Base-by-base conservation (phyloP, 2,888 invertebrate species). In the Iselma pallidipennis region DNA sequence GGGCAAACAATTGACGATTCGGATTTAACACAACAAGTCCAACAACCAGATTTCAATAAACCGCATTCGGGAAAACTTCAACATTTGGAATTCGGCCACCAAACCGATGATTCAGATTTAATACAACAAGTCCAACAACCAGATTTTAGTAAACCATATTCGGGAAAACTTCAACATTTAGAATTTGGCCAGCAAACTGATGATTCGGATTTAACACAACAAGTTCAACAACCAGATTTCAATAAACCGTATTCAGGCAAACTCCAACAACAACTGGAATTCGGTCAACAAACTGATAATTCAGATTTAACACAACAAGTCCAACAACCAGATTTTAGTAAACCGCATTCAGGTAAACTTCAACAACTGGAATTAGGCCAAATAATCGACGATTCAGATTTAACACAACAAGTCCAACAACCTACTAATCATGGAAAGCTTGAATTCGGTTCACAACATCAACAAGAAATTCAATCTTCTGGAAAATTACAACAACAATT, bases 1-100 rank as follows among this genome's bases (percentile, higher is more conserved):
- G 66, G 57, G 6, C 70, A 76, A 29, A 71, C 74, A 37, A 69
- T 60, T 25, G 60, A 65, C 14, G 68, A 66, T 29, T 29, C 7
- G 7, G 29, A 29, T 29, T 29, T 29, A 9, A 29, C 2, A 29
- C 29, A 29, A 29, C 29, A 9, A 29, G 10, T 29, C 4, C 9
- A 29, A 29, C 29, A 29, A 29, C 3, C 29, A 3, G 7, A n/a
- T n/a, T n/a, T 29, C 7, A 9, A 9, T 9, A 6, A 29, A 7
- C 29, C 29, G 7, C 6, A 9, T 6, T 6, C 6, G 10, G 5
- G 5, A 29, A 29, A 7, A 29, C 7, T 9, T 6, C 29, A 29
- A 29, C 29, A 9, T 6, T 4, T 29, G 7, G 42, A 50, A 50
- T 21, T 50, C 10, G 50, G 50, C 10, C 50, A 50, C 26, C 37